phyloP scores from a whole-genome alignment of 2,797 vertebrate species.

The Amphiprion clarkii region DNA sequence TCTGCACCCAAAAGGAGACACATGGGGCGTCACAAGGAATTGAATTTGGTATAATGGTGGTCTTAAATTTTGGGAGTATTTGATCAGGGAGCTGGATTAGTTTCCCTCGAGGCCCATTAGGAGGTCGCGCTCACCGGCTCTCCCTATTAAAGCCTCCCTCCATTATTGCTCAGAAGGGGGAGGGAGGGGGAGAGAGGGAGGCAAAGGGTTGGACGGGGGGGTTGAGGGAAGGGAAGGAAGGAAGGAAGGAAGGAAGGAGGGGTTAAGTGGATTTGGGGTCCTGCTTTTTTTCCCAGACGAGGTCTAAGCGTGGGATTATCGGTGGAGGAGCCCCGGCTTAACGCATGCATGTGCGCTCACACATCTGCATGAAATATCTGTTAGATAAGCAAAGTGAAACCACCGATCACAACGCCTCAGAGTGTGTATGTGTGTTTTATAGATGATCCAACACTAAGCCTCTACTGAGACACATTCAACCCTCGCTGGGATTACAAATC shows the following conservation, averaged over 20 bases:
- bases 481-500: constrained; percentile 46
- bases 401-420: not conserved
- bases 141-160: constrained; percentile 67
- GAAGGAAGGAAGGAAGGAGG: constrained; percentile 24
- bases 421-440: constrained; percentile 28
- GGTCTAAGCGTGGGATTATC: constrained; percentile 71
- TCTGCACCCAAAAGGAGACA: constrained; percentile 42
- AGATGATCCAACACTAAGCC: constrained; percentile 52
- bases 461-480: constrained; percentile 57
- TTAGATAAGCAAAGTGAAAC: constrained; percentile 38
- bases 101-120: constrained; percentile 72
- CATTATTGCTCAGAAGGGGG: constrained; percentile 67
- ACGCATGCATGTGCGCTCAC: constrained; percentile 2
- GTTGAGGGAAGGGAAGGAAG: constrained; percentile 2
- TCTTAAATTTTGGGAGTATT: constrained; percentile 73
- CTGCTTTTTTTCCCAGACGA: constrained; percentile 61
- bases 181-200: constrained; percentile 15
- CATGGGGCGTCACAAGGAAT: constrained; percentile 52
- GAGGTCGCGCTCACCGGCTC: constrained; percentile 29
- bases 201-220: constrained; percentile 4
- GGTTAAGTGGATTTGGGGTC: constrained; percentile 72
- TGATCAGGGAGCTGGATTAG: constrained; percentile 67
- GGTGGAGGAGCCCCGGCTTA: constrained; percentile 32
- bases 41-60: constrained; percentile 64
- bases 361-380: constrained; percentile 16